Conservation (phyloP, 2,888 invertebrate species). For the Sphecodes monilicornis region DNA sequence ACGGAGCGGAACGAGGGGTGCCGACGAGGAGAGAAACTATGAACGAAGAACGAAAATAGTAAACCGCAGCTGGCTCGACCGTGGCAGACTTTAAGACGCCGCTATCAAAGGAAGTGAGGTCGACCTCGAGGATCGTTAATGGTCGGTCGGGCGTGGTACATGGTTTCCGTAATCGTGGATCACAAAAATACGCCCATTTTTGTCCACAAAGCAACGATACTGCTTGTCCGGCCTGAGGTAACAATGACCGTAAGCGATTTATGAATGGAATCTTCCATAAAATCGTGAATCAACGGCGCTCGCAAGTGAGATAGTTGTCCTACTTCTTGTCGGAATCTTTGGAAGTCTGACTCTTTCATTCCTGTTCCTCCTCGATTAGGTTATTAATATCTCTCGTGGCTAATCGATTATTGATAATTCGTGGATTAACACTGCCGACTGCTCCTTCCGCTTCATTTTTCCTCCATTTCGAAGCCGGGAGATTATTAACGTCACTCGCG, state of each 20-base stretch:
- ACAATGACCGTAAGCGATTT: neutral
- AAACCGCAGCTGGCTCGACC: slow-evolving; percentile 68
- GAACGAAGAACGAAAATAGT: slow-evolving; percentile 36
- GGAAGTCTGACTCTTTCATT: neutral
- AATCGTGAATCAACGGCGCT: neutral
- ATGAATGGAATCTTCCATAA: slow-evolving; percentile 25
- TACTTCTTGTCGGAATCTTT: slow-evolving; percentile 23
- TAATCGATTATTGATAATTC: slow-evolving; percentile 38
- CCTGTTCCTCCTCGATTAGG: neutral
- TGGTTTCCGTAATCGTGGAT: slow-evolving; percentile 63
- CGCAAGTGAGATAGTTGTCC: neutral
- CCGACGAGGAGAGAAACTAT: slow-evolving; percentile 18
- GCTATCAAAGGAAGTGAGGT: slow-evolving; percentile 84
- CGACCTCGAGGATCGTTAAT: slow-evolving; percentile 78
- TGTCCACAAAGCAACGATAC: slow-evolving; percentile 19
- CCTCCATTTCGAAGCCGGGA: neutral
- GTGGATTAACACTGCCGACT: neutral
- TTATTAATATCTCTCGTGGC: neutral
- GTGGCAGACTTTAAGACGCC: slow-evolving; percentile 79
- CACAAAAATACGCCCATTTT: slow-evolving; percentile 32
- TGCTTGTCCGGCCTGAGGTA: slow-evolving; percentile 6
- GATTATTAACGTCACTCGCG: neutral
- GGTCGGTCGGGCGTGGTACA: slow-evolving; percentile 74
- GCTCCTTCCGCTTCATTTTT: slow-evolving; percentile 1
- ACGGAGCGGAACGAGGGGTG: slow-evolving; percentile 61